These are phyloP conservation scores for Prunella himalayana DNA, from an alignment of 2,113 vertebrate species.

Conservation along the genomic window DNA sequence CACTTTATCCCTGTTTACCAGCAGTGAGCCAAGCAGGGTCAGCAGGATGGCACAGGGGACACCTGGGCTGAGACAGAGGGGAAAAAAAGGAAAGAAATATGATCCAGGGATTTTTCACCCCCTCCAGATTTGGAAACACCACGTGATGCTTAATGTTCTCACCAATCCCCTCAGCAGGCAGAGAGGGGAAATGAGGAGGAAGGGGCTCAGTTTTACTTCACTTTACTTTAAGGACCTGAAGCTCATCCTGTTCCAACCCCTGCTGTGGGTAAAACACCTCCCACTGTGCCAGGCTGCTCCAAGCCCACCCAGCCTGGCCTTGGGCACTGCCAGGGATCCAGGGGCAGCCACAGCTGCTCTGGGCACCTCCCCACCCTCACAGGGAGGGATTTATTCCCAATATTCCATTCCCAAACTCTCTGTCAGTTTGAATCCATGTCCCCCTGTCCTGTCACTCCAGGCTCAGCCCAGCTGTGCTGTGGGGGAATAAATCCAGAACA, in stretches of 20 bases:
- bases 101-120: not conserved
- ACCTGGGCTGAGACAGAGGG: not conserved
- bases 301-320: accelerated
- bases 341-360: not conserved
- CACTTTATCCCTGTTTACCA: not conserved
- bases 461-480: not conserved
- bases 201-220: not conserved
- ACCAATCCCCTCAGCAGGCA: not conserved
- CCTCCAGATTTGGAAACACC: not conserved
- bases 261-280: not conserved
- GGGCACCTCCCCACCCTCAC: not conserved
- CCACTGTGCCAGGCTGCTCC: accelerated
- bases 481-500: not conserved
- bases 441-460: not conserved
- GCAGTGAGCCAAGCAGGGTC: not conserved
- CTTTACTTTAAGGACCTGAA: not conserved
- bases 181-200: not conserved
- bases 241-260: accelerated
- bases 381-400: not conserved
- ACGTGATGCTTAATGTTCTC: not conserved
- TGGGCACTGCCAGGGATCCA: not conserved
- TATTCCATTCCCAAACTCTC: not conserved
- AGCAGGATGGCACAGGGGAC: not conserved
- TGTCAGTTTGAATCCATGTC: not conserved
- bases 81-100: not conserved